A percentile compares a stretch with the other conserved stretches of the same genome.
phyloP scores from a whole-genome alignment of 2,797 vertebrate genomes.

The Nannoperca australis region DNA sequence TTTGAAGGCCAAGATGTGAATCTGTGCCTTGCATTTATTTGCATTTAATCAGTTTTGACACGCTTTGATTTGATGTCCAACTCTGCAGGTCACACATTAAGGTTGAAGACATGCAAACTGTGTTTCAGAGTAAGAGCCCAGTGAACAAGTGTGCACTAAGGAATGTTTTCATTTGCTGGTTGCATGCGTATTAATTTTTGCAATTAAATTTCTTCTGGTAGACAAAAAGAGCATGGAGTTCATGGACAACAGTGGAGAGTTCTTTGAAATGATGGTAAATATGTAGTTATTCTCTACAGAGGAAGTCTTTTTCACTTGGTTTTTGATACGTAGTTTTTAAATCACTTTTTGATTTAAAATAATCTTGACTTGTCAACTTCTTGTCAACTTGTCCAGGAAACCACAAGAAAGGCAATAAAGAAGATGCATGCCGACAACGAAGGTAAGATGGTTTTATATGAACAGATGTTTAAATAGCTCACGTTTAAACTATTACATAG shows the following conservation, averaged over 20 bases:
- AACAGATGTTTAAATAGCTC: background rate
- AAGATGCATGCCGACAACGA: conserved; percentile 28
- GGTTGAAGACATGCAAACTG: background rate
- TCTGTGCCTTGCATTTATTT: background rate
- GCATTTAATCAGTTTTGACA: background rate
- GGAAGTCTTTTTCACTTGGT: background rate
- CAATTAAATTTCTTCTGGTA: background rate
- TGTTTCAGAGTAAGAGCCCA: conserved; percentile 37
- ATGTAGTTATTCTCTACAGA: background rate
- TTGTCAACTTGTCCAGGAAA: too few relatives aligned
- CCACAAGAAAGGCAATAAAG: conserved; percentile 18
- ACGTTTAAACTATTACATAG: background rate
- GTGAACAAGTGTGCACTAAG: rapidly evolving
- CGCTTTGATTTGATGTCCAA: conserved; percentile 9
- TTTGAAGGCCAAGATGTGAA: background rate
- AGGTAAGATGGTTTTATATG: conserved; percentile 44
- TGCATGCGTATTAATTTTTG: background rate
- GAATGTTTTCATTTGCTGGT: background rate
- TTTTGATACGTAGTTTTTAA: background rate
- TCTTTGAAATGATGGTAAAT: conserved; percentile 50
- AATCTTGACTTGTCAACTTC: too few relatives aligned
- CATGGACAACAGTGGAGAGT: background rate
- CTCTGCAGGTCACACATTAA: conserved; percentile 34
- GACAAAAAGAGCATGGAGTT: background rate
- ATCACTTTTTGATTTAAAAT: background rate